These are phyloP conservation scores for Zosterops hypoxanthus DNA, from an alignment of 2,113 vertebrate species.

Conservation along the genomic window DNA sequence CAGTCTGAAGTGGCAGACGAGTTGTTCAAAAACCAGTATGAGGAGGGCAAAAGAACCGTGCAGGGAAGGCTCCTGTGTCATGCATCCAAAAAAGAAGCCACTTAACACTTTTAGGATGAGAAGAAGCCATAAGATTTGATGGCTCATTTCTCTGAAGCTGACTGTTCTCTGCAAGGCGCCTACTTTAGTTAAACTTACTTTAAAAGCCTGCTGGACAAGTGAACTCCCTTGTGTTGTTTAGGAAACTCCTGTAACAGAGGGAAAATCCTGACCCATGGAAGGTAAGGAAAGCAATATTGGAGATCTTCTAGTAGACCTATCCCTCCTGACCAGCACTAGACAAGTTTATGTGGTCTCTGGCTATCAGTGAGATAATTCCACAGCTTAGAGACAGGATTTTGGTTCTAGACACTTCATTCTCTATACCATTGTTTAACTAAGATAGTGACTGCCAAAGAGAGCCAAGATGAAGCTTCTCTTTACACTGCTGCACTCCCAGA, in stretches of 20 bases:
- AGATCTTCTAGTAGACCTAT: background rate
- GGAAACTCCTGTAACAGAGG: background rate
- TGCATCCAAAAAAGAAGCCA: background rate
- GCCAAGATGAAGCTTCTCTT: background rate
- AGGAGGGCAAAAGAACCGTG: background rate
- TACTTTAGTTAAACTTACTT: background rate
- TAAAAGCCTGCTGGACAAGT: background rate
- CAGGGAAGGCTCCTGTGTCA: background rate
- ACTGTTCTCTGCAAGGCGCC: background rate
- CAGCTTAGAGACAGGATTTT: background rate
- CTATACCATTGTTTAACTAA: background rate
- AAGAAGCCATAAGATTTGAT: background rate
- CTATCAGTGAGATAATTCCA: background rate
- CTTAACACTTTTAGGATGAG: background rate
- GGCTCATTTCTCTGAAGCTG: background rate
- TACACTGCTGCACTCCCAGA: background rate
- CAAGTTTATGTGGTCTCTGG: background rate
- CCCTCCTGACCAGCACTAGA: background rate
- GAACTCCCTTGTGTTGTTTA: background rate
- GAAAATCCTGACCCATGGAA: background rate
- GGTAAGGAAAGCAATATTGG: background rate
- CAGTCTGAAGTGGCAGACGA: slow-evolving; percentile 22
- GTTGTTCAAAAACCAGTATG: background rate
- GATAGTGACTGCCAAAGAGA: background rate
- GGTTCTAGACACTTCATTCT: background rate